Base-by-base conservation (phyloP, 1,140 invertebrate species). In the Pseudomyrmex cubaensis region DNA sequence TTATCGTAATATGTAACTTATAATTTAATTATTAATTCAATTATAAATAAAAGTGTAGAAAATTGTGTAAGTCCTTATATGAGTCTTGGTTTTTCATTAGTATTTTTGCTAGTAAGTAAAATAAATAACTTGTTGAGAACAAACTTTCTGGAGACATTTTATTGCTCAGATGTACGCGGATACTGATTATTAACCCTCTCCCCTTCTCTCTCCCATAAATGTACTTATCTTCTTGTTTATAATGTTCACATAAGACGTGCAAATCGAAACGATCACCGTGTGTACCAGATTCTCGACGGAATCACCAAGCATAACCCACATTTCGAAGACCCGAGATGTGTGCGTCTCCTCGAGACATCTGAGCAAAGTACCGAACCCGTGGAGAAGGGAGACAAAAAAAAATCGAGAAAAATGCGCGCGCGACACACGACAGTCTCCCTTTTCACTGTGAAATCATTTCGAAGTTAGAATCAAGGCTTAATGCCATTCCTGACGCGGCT, bases 381-480 rank as follows among this genome's bases (percentile, higher is more conserved):
- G 64, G 1, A 7, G 25, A 17, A 54, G 20, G 61, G 50, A 64
- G 25, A 62, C 10, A 70, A 66, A 54, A 72, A 76, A 61, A 72
- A 76, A 54, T 62, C 7, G 52, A 61, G 76, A 80, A 67, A 78
- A 80, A 80, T 76, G 12, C 46, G 35, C 25, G 46, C 12, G 9
- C 59, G 78, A 82, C 70, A 52, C 83, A 61, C 56, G 78, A 80
- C 62, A 61, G 69, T 44, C 57, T 64, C 82, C 48, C 75, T 56
- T 70, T 35, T 67, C 61, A 54, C 56, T 67, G 25, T 50, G 25
- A 67, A 90, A 91, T 90, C 78, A 89, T 90, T 86, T 83, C 63
- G 59, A 56, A 90, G 90, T 89, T 90, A 90, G 87, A 89, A 90
- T 88, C 89, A 89, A 80, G 76, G 63, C 46, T 77, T 89, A 86